Evolutionary conservation across 53 echinoderm and acorn worm species (phyloP).

Genomic region (Holothuria scabra): DNA sequence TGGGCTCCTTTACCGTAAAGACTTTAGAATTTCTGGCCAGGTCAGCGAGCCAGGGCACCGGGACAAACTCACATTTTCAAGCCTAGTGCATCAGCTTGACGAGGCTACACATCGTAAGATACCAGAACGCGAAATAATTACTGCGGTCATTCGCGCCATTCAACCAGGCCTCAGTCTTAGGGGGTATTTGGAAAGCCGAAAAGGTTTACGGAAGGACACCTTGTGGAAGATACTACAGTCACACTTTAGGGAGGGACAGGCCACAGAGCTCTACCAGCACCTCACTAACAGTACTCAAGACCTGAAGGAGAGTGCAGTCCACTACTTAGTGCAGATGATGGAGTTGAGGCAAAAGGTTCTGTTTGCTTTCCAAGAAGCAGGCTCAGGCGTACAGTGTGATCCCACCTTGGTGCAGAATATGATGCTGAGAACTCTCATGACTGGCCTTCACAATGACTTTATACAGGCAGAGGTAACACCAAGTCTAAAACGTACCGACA

Average conservation of each 20-base stretch:
- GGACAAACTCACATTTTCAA: no score
- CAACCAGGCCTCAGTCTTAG: no score
- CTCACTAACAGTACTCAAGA: neutral
- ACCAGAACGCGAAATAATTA: no score
- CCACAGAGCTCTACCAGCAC: slow-evolving; percentile 3
- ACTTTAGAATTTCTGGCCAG: no score
- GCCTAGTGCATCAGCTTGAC: no score
- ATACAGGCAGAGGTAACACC: slow-evolving; percentile 1
- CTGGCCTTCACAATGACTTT: slow-evolving; percentile 12
- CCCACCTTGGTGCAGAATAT: neutral
- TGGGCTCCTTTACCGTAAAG: no score
- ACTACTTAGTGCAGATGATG: neutral
- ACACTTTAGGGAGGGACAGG: neutral
- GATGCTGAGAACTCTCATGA: neutral
- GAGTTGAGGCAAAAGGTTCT: neutral
- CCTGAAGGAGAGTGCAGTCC: neutral
- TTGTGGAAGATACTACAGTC: no score
- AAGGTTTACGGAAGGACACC: no score
- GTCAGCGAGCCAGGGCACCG: no score
- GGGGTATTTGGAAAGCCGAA: no score
- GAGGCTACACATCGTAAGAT: no score
- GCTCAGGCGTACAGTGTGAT: neutral
- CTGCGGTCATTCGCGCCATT: no score
- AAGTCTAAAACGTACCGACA: neutral
- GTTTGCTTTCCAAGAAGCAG: neutral